A percentile compares a stretch with the other conserved stretches of the same genome.
phyloP scores from a whole-genome alignment of 2,888 invertebrate genomes.

The Caenorhabditis sp. region DNA sequence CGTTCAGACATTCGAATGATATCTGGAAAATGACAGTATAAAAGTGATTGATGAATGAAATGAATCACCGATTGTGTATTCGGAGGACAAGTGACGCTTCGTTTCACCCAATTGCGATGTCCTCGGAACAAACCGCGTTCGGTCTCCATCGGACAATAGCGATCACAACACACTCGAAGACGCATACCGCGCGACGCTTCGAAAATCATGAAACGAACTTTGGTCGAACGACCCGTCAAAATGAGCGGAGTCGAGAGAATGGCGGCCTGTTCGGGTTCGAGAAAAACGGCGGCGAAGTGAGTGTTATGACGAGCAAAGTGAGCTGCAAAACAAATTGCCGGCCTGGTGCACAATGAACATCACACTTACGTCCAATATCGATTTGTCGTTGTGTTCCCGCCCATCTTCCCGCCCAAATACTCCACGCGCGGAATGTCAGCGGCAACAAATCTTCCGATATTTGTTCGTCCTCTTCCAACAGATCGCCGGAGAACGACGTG shows the following conservation, averaged over 20 bases:
- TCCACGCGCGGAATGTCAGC: conserved; percentile 59
- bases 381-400: conserved; percentile 47
- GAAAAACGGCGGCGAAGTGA: conserved; percentile 63
- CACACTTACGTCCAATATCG: conserved; percentile 53
- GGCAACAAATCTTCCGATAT: conserved; percentile 31
- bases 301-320: conserved; percentile 52
- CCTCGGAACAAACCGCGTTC: conserved; percentile 58
- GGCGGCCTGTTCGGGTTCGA: conserved; percentile 59
- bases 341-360: background rate
- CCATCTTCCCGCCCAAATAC: conserved; percentile 61
- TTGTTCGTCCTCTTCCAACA: conserved; percentile 18
- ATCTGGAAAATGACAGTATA: conserved; percentile 47
- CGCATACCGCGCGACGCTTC: conserved; percentile 62
- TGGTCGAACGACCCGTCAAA: conserved; percentile 16
- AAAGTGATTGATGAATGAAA: too few species aligned
- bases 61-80: conserved; percentile 55
- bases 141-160: conserved; percentile 61
- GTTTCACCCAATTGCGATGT: conserved; percentile 55
- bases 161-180: conserved; percentile 63
- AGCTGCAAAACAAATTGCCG: conserved; percentile 40
- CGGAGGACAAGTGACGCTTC: conserved; percentile 57
- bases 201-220: conserved; percentile 55
- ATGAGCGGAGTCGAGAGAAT: conserved; percentile 47
- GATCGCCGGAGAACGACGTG: conserved; percentile 9
- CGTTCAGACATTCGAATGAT: conserved; percentile 65